Conservation (phyloP, 1,140 invertebrate species). For the Drosophila takahashii region DNA sequence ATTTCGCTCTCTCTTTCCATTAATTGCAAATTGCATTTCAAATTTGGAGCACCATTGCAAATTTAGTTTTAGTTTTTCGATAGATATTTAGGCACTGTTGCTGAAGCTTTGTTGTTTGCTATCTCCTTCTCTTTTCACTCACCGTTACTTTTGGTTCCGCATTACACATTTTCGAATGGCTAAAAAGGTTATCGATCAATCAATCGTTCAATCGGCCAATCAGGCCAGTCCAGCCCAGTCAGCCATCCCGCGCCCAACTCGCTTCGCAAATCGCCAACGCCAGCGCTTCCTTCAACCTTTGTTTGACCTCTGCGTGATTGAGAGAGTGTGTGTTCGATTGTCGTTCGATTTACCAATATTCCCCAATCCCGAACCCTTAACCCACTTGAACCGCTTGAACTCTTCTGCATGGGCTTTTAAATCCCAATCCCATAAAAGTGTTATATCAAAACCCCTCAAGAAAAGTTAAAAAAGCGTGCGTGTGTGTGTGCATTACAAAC, state of each 20-base stretch:
- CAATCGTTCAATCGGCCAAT: conserved; percentile 18
- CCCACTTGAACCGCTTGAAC: conserved; percentile 3
- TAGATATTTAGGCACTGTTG: conserved; percentile 39
- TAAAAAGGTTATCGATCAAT: conserved; percentile 31
- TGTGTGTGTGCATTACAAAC: conserved; percentile 12
- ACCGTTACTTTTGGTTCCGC: conserved; percentile 29
- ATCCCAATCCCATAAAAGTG: not conserved
- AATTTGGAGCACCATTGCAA: conserved; percentile 39
- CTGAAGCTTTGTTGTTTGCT: conserved; percentile 37
- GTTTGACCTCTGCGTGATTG: conserved; percentile 19
- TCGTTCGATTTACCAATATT: conserved; percentile 12
- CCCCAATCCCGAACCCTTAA: not conserved
- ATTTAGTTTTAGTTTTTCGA: conserved; percentile 15
- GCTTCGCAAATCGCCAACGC: conserved; percentile 37
- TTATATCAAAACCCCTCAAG: not conserved
- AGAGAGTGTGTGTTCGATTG: conserved; percentile 23
- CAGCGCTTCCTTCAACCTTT: conserved; percentile 30
- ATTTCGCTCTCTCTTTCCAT: conserved; percentile 23
- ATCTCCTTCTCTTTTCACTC: conserved; percentile 22
- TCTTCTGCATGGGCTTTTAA: conserved; percentile 51
- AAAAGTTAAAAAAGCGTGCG: not conserved
- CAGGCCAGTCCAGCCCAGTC: conserved; percentile 55
- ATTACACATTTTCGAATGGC: conserved; percentile 39
- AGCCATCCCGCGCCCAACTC: conserved; percentile 83
- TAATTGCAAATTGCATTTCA: conserved; percentile 1